Base-by-base conservation (phyloP, 1,140 invertebrate species). In the Bombus fervidus region DNA sequence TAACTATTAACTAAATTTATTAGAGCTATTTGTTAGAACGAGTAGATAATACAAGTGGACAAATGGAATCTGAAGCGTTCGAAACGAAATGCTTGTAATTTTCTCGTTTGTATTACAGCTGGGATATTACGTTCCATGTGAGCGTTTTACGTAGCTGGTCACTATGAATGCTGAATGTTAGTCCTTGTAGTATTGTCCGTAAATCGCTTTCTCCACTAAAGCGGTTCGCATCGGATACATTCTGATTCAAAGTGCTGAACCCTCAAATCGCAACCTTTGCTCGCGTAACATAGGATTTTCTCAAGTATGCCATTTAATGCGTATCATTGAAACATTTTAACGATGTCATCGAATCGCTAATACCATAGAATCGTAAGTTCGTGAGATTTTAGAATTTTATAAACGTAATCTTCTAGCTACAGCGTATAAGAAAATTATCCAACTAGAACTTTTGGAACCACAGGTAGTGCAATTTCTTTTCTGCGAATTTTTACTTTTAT, bases 161-260 rank as follows among this genome's bases (percentile, higher is more conserved):
- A 66, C 37, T n/a, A 28, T 8, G 37, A 47, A 39, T 41, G 4
- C 22, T 25, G 37, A 68, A 84, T 37, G 75, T 18, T 15, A 57
- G 62, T 18, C 64, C 62, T 34, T 37, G n/a, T 22, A 31, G 28
- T 6, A 25, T 41, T 69, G 22, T 41, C 28, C 22, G 22, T 34
- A 59, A 71, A 84, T 79, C 66, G 57, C 75, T 84, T 79, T 84
- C 82, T 37, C 75, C 47, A 2, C 1, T 4, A 1, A 25, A 1
- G 22, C 34, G n/a, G 37, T 77, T n/a, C 34, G n/a, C 66, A 68
- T 62, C 66, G 39, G 41, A 31, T 12, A 25, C 39, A 31, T 22
- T 71, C 31, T 37, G 15, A 15, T 31, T 15, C 43, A 10, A 77
- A 69, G 3, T 69, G 8, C 6, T 43, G 37, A 59, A 69, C 13